phyloP scores from a whole-genome alignment of 2,113 vertebrate genomes.

The Aptenodytes patagonicus region DNA sequence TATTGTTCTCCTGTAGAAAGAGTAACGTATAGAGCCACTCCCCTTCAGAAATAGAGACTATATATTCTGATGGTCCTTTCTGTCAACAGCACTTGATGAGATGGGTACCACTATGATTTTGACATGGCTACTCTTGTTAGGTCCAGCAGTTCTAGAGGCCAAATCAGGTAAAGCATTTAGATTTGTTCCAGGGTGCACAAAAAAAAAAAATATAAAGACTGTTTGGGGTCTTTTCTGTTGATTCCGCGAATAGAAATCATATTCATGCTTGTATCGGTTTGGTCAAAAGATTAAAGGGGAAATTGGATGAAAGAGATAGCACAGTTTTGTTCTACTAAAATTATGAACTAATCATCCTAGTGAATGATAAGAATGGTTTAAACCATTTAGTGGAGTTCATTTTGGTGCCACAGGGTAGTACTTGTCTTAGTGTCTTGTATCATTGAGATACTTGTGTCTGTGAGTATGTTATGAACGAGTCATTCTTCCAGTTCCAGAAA shows the following conservation, averaged over 20 bases:
- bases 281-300: background rate
- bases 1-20: background rate
- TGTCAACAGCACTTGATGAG: background rate
- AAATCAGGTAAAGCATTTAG: slow-evolving; percentile 35
- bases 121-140: background rate
- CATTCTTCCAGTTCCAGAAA: background rate
- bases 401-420: background rate
- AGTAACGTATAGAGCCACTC: slow-evolving; percentile 2
- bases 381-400: background rate
- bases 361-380: background rate
- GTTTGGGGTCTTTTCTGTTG: background rate
- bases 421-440: background rate
- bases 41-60: slow-evolving; percentile 22
- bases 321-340: background rate
- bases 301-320: background rate
- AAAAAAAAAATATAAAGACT: background rate
- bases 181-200: background rate
- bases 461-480: background rate
- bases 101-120: background rate
- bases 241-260: background rate
- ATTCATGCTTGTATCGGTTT: background rate
- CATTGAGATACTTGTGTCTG: background rate
- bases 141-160: background rate
- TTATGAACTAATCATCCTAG: background rate
- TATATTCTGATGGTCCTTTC: background rate